phyloP scores from a whole-genome alignment of 2,113 vertebrate species.

The Pelusios castaneus region DNA sequence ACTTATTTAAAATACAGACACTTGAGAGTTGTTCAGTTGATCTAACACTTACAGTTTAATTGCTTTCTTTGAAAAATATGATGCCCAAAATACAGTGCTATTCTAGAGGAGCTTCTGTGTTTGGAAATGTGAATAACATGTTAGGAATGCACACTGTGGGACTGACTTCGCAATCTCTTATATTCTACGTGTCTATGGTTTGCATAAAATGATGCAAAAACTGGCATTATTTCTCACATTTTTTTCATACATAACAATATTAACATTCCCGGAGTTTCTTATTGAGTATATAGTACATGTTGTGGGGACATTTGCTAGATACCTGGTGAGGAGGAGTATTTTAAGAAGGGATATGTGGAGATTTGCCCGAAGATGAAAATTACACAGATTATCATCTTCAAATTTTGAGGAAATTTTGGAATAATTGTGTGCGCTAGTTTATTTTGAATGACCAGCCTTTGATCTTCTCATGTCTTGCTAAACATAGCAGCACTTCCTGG shows the following conservation, averaged over 20 bases:
- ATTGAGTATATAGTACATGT: not conserved
- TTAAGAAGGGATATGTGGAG: not conserved
- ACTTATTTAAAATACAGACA: not conserved
- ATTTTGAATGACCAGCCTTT: not conserved
- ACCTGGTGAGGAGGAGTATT: not conserved
- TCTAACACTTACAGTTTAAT: not conserved
- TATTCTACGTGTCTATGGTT: not conserved
- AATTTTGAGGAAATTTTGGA: not conserved
- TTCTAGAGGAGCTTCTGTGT: not conserved
- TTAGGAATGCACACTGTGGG: not conserved
- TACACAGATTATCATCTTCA: not conserved
- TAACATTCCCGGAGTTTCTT: not conserved
- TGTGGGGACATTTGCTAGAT: not conserved
- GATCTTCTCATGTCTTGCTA: not conserved
- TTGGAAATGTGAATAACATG: not conserved
- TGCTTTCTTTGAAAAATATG: not conserved
- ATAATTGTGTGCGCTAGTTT: not conserved
- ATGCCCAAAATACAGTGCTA: not conserved
- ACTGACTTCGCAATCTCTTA: not conserved
- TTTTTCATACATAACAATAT: not conserved
- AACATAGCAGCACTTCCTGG: not conserved
- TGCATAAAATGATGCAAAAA: not conserved
- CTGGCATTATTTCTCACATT: not conserved
- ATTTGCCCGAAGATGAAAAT: not conserved
- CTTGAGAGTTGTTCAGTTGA: not conserved